Evolutionary conservation across 2,888 invertebrate species (phyloP).

Genomic region (Sicus ferrugineus): DNA sequence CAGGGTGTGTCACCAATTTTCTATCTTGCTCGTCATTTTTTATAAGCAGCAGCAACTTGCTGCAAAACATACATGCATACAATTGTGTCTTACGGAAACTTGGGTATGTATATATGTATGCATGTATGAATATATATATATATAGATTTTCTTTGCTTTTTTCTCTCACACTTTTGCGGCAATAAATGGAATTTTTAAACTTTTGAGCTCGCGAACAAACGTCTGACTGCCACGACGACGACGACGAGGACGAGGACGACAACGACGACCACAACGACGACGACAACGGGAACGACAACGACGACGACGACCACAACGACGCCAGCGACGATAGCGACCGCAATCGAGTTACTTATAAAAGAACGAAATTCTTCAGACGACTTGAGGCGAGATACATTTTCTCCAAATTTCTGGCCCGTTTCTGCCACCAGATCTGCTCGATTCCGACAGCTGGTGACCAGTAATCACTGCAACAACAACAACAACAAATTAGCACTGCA

Average conservation of each 20-base stretch:
- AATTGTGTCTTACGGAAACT: background rate
- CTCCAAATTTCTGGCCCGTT: no score
- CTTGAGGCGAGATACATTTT: no score
- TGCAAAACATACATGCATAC: background rate
- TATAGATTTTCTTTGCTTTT: no score
- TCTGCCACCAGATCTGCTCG: no score
- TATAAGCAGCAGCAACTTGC: conserved; percentile 2
- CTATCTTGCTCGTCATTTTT: conserved; percentile 4
- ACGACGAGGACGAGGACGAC: conserved; percentile 47
- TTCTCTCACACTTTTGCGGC: conserved; percentile 10
- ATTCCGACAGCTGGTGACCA: no score
- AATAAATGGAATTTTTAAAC: conserved; percentile 1
- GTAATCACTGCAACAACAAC: no score
- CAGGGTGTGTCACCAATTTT: conserved; percentile 39
- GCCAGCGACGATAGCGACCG: conserved; percentile 25
- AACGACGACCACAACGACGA: no score
- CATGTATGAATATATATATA: background rate
- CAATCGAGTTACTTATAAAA: background rate
- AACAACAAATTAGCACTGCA: background rate
- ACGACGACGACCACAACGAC: conserved; percentile 36
- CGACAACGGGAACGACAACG: background rate
- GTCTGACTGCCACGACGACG: conserved; percentile 29
- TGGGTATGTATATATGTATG: background rate
- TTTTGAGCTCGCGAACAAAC: conserved; percentile 1
- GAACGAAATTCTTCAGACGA: no score